A percentile compares a stretch with the other conserved stretches of the same genome.
Evolutionary conservation across 2,797 vertebrate genomes (phyloP).

Genomic region (Bovichtus variegatus): DNA sequence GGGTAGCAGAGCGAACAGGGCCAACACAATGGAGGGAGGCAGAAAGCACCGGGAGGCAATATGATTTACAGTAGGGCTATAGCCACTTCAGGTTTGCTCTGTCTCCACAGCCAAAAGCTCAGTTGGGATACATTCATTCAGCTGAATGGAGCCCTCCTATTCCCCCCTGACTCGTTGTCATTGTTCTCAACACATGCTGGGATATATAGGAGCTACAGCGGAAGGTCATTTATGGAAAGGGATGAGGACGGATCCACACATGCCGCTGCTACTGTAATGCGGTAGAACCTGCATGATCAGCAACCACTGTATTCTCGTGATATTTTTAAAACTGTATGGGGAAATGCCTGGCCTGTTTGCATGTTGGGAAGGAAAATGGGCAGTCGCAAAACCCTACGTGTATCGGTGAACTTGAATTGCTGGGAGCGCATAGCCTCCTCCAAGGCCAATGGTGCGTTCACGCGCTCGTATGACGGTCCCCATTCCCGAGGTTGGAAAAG

Average conservation of each 20-base stretch:
- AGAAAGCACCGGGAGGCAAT: slow-evolving; percentile 67
- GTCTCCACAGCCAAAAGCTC: slow-evolving; percentile 62
- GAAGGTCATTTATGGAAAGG: slow-evolving; percentile 45
- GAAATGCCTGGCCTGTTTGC: background rate
- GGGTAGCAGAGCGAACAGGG: slow-evolving; percentile 72
- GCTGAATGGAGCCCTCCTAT: slow-evolving; percentile 39
- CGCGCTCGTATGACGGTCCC: too few species aligned
- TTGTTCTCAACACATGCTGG: slow-evolving; percentile 40
- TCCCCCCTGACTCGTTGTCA: slow-evolving; percentile 12
- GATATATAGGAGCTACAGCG: slow-evolving; percentile 12
- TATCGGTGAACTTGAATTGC: too few species aligned
- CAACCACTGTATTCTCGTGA: background rate
- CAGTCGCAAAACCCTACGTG: too few species aligned
- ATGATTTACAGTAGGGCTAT: slow-evolving; percentile 70
- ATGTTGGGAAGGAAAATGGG: background rate
- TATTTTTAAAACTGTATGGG: background rate
- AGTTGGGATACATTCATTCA: slow-evolving; percentile 58
- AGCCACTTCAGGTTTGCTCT: slow-evolving; percentile 68
- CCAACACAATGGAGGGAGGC: slow-evolving; percentile 67
- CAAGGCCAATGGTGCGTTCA: too few species aligned
- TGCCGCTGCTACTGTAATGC: background rate
- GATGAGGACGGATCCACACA: background rate
- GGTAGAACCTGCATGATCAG: slow-evolving; percentile 3
- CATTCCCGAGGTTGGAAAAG: too few species aligned
- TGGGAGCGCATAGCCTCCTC: too few species aligned